Evolutionary conservation across 64 coral and sea anemone species (phyloP).

Genomic region (Pocillopora verrucosa): DNA sequence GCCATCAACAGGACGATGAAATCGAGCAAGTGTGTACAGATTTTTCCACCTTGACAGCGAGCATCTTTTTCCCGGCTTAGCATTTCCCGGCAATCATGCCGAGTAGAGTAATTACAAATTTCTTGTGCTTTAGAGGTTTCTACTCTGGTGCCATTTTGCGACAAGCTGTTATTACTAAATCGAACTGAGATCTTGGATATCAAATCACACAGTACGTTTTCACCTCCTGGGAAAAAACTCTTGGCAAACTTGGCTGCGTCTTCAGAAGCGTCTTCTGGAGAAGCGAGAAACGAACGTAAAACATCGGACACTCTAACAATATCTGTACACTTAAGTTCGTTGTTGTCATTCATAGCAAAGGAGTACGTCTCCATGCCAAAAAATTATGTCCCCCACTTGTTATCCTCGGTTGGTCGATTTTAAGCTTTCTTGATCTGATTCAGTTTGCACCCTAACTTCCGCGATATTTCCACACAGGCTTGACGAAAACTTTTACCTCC

Average conservation of each 20-base stretch:
- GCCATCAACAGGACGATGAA: conserved; percentile 8
- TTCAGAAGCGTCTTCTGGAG: neutral
- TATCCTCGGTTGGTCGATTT: neutral
- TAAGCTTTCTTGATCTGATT: neutral
- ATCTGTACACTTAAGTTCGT: conserved; percentile 4
- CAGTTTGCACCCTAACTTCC: neutral
- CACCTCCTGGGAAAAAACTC: neutral
- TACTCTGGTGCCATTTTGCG: neutral
- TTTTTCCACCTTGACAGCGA: neutral
- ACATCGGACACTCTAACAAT: neutral
- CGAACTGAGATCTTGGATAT: conserved; percentile 18
- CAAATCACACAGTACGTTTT: neutral
- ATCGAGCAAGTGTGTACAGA: conserved; percentile 31
- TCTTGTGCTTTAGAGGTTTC: neutral
- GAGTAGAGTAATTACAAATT: neutral
- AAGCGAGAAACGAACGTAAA: neutral
- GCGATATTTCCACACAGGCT: neutral
- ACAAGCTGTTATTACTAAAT: neutral
- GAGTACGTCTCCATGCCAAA: conserved; percentile 1
- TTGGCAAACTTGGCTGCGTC: neutral
- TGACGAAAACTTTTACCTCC: neutral
- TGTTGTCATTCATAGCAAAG: neutral
- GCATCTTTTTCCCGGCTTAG: neutral
- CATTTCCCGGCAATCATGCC: neutral
- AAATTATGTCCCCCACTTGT: neutral